Percentiles rank a stretch among this genome's conserved stretches.
Conservation (phyloP, 1,140 invertebrate genomes). For the Hydropsyche tenuis region DNA sequence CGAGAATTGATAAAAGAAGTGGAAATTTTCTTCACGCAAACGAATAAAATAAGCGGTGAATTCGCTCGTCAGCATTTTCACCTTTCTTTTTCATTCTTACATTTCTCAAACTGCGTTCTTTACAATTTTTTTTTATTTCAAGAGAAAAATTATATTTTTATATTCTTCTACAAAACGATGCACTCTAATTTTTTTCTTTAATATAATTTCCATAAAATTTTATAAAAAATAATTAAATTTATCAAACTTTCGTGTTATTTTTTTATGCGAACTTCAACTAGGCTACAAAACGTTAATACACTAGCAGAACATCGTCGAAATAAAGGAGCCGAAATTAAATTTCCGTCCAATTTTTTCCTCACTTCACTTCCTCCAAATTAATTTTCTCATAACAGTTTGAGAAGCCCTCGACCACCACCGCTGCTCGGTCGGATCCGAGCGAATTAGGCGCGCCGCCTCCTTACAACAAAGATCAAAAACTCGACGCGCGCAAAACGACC, state of each 20-base stretch:
- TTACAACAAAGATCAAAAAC: slow-evolving; percentile 42
- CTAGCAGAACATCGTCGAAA: too few species aligned
- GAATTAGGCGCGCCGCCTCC: slow-evolving; percentile 33
- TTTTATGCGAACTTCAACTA: too few species aligned
- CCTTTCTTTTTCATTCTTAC: not conserved
- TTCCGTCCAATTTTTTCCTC: not conserved
- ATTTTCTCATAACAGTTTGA: not conserved
- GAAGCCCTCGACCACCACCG: not conserved
- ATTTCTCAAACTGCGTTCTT: not conserved
- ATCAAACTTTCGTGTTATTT: too few species aligned
- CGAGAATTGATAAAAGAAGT: not conserved
- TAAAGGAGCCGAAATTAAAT: too few species aligned
- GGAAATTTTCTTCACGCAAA: slow-evolving; percentile 11
- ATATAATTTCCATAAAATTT: too few species aligned
- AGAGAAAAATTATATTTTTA: too few species aligned
- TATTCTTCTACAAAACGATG: too few species aligned
- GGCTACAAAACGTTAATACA: too few species aligned
- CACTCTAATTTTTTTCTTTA: too few species aligned
- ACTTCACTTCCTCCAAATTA: not conserved
- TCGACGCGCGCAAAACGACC: slow-evolving; percentile 24
- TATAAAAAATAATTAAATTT: too few species aligned
- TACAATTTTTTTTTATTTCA: too few species aligned
- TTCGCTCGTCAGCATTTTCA: slow-evolving; percentile 23
- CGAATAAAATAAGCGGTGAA: slow-evolving; percentile 2
- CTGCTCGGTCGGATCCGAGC: not conserved